A percentile compares a stretch with the other conserved stretches of the same genome.
Evolutionary conservation across 2,888 invertebrate species (phyloP).

Genomic region (Brenthis daphne): DNA sequence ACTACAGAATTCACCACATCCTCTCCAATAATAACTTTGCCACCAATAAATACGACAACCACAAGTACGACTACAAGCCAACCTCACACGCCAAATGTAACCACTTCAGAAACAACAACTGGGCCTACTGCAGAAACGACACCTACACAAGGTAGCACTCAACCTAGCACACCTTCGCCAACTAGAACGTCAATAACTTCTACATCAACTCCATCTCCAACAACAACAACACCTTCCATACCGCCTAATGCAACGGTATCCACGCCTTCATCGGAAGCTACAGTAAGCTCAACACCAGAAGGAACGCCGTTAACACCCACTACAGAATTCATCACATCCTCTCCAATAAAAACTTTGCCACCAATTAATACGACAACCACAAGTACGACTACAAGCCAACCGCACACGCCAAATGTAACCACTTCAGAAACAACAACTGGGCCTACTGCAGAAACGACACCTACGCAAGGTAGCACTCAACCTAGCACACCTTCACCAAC

Average conservation of each 20-base stretch:
- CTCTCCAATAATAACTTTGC: conserved; percentile 4
- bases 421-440: not conserved
- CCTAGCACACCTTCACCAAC: not conserved
- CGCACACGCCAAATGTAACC: not conserved
- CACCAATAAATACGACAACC: conserved; percentile 9
- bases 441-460: not conserved
- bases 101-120: not conserved
- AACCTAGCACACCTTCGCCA: not conserved
- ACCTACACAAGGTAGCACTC: conserved; percentile 4
- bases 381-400: not conserved
- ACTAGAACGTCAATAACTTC: too few species aligned
- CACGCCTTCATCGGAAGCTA: too few species aligned
- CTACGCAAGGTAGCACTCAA: conserved; percentile 3
- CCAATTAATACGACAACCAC: conserved; percentile 12
- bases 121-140: not conserved
- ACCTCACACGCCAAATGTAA: not conserved
- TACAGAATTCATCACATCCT: conserved; percentile 1
- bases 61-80: not conserved
- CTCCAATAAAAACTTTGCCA: conserved; percentile 4
- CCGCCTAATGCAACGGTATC: not conserved
- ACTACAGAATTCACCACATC: conserved; percentile 2
- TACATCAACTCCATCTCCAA: too few species aligned
- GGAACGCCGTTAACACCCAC: not conserved
- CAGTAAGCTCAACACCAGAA: not conserved
- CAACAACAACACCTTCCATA: too few species aligned